Evolutionary conservation across 2,113 vertebrate genomes (phyloP).

Genomic region (Accipiter virgatus): DNA sequence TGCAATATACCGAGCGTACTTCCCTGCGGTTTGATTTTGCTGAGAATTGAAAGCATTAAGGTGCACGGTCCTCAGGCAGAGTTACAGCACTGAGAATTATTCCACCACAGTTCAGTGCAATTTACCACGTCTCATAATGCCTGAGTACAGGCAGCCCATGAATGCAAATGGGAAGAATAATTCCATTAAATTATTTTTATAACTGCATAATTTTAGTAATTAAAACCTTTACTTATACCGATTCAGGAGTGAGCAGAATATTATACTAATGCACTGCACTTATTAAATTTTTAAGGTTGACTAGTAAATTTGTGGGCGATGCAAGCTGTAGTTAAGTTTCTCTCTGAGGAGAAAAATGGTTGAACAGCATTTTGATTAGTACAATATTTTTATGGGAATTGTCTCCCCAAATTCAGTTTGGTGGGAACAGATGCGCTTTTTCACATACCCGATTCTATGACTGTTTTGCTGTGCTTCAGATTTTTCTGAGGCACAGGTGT

Average conservation of each 20-base stretch:
- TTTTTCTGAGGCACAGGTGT: slow-evolving; percentile 25
- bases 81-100: slow-evolving; percentile 33
- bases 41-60: background rate
- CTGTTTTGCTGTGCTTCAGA: slow-evolving; percentile 18
- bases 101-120: background rate
- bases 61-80: slow-evolving; percentile 3
- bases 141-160: slow-evolving; percentile 9
- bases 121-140: background rate
- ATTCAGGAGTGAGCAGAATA: slow-evolving; percentile 39
- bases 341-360: background rate
- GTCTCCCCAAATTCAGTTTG: background rate
- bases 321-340: background rate
- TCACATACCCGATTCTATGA: background rate
- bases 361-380: slow-evolving; percentile 40
- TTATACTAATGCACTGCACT: slow-evolving; percentile 33
- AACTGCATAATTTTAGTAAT: slow-evolving; percentile 69
- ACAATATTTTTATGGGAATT: slow-evolving; percentile 40
- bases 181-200: slow-evolving; percentile 65
- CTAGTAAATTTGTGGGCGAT: slow-evolving; percentile 37
- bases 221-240: slow-evolving; percentile 67
- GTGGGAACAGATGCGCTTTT: background rate
- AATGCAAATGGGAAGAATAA: slow-evolving; percentile 64
- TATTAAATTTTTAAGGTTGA: slow-evolving; percentile 58
- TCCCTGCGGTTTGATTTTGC: background rate
- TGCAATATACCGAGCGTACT: background rate